Base-by-base conservation (phyloP, 2,888 invertebrate species). In the Hololepta plana region DNA sequence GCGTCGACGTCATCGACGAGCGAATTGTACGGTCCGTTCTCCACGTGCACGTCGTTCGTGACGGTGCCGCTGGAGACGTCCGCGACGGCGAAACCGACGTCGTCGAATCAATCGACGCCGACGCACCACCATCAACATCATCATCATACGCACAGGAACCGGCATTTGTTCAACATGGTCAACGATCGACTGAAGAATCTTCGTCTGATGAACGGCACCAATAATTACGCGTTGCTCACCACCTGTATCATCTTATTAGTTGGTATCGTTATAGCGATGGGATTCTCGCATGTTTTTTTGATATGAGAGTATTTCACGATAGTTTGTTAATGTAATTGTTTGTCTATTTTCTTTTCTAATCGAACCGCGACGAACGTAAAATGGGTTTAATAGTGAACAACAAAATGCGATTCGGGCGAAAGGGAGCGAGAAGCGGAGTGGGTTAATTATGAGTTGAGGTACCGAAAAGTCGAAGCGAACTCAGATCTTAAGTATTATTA, bases 11-110 rank as follows among this genome's bases (percentile, higher is more conserved):
- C 6, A n/a, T 3, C 19, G 27, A 7, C 65, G 20, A 58, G 57
- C 22, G 64, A 65, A 41, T 60, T 80, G 38, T 53, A 64, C 32
- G 76, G 84, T 32, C 70, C 77, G 34, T 75, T 67, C 56, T 79
- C 82, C 35, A 64, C 67, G 27, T 52, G 66, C 25, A 54, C 70
- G 39, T 64, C 66, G 28, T 64, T 77, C 47, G 55, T 62, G 26
- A 67, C 62, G 23, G 37, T 47, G 37, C 45, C 51, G 29, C 42
- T 43, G 23, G 57, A 54, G 43, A 49, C 51, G 15, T 43, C 36
- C 11, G 46, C 55, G 37, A 49, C 58, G 20, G 40, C 56, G 23
- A 48, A 55, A 36, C 40, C 47, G 28, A 40, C 53, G 19, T 30
- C 46, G 11, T 14, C n/a, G 12, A 23, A 4, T 17, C 36, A 31